Evolutionary conservation across 2,113 vertebrate species (phyloP).

Genomic region (Benitochromis conjunctus): DNA sequence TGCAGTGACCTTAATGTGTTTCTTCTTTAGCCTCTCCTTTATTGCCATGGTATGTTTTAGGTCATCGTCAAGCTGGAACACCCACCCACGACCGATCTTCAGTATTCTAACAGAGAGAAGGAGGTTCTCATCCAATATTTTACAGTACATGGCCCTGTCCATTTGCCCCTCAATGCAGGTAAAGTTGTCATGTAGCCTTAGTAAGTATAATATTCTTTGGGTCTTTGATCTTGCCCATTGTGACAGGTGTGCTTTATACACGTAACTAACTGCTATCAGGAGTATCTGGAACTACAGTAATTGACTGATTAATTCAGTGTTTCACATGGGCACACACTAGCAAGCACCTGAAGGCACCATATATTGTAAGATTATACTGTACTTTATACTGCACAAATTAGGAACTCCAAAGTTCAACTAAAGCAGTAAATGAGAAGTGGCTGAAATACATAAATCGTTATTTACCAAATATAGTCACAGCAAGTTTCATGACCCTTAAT

Average conservation of each 20-base stretch:
- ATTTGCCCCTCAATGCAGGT: fast-evolving
- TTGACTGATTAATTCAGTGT: not conserved
- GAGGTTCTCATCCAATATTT: not conserved
- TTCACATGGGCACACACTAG: not conserved
- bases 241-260: not conserved
- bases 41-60: not conserved
- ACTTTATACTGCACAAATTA: not conserved
- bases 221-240: not conserved
- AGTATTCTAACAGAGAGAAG: not conserved
- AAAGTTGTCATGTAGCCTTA: not conserved
- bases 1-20: not conserved
- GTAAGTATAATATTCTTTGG: not conserved
- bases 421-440: not conserved
- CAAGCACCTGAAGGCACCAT: not conserved
- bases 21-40: not conserved
- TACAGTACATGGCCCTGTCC: not conserved
- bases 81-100: not conserved
- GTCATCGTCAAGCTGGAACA: not conserved
- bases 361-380: not conserved
- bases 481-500: not conserved
- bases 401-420: not conserved
- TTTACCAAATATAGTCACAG: not conserved
- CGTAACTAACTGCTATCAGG: not conserved
- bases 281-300: not conserved
- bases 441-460: not conserved